Conservation (phyloP, 2,797 vertebrate species). For the Silurus aristotelis region DNA sequence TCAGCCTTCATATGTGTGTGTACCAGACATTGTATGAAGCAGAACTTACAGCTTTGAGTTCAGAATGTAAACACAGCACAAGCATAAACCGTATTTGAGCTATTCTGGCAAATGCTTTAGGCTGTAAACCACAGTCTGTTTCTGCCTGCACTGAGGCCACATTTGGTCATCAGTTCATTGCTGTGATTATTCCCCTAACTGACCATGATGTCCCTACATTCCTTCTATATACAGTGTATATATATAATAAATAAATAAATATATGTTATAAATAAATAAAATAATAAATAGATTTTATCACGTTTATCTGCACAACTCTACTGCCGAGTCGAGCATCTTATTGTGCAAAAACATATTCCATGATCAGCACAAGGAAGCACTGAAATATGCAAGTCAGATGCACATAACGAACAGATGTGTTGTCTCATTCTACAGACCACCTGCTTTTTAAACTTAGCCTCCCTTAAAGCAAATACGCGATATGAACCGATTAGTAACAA, state of each 20-base stretch:
- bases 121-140: neutral
- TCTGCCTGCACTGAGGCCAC: neutral
- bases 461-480: constrained; percentile 9
- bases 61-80: neutral
- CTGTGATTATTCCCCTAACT: neutral
- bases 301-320: neutral
- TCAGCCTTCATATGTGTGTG: neutral
- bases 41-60: neutral
- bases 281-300: neutral
- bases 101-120: no score
- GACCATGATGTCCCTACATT: neutral
- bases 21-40: neutral
- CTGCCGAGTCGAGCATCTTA: neutral
- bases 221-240: no score
- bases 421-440: neutral
- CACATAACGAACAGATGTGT: neutral
- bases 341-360: constrained; percentile 13
- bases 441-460: neutral
- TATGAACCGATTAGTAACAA: neutral
- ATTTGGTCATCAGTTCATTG: neutral
- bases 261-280: neutral
- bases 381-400: neutral
- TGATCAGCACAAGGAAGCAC: neutral
- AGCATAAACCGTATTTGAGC: neutral
- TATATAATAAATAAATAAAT: neutral